Evolutionary conservation across 1,140 invertebrate genomes (phyloP), one percentile per base, ranked within the genome.

Genomic region (Ptiloglossa arizonensis): DNA sequence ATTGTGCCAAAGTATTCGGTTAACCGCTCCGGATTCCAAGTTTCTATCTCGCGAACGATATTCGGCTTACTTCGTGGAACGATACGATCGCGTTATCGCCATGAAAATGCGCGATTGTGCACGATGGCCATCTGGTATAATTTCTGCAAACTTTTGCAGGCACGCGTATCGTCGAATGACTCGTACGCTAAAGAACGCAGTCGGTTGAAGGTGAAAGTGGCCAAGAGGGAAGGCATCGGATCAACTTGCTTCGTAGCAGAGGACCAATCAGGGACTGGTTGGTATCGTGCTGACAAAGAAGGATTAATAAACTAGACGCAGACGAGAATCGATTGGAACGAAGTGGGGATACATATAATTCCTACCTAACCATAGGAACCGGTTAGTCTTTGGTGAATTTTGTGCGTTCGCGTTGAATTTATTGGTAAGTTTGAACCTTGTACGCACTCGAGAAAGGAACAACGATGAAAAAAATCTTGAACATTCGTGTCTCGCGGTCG

Each of bases 301-400:
- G 15, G 24, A 19, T 11, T 46, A 4, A 24, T n/a, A 46, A n/a
- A 11, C 17, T 56, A 17, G 68, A 76, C 5, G 17, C 9, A 17
- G 73, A 77, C 5, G 24, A 17, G 19, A 52, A 41, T 15, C 8
- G 4, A n/a, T 9, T n/a, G 4, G 8, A 17, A 11, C 4, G 19
- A 48, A 77, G 74, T 22, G 70, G 76, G 69, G 60, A 19, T 46
- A 35, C 27, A 15, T 73, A 72, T 64, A 63, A 73, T 38, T 64
- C 59, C 62, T 44, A 46, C 9, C 35, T 50, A 64, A 73, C 11
- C 13, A 17, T 57, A 35, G 9, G 5, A 59, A n/a, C 19, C 66
- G 17, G 52, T 76, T 76, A 76, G 32, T 76, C 29, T 13, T 9
- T 54, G 15, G 66, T 69, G 54, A 74, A 32, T 46, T 68, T n/a